Percentiles rank a stretch among this genome's conserved stretches.
phyloP scores from a whole-genome alignment of 2,113 vertebrate genomes.

The Apaloderma vittatum region DNA sequence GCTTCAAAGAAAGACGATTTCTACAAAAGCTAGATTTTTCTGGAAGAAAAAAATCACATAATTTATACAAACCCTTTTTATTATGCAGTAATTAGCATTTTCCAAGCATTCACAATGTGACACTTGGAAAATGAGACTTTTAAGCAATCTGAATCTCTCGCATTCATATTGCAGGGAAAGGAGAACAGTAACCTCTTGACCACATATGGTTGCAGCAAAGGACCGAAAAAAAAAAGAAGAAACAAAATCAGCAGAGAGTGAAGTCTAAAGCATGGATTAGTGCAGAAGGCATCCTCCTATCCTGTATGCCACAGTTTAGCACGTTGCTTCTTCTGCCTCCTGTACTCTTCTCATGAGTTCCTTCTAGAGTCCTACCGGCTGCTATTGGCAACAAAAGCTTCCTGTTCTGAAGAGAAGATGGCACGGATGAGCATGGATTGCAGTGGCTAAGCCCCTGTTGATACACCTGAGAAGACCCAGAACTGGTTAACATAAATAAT shows the following conservation, averaged over 20 bases:
- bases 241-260: neutral
- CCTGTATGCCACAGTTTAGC: neutral
- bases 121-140: neutral
- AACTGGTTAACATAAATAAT: neutral
- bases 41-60: neutral
- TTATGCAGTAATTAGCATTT: conserved; percentile 43
- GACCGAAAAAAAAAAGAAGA: neutral
- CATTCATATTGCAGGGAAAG: neutral
- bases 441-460: rapidly evolving
- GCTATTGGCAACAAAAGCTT: neutral
- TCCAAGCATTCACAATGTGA: neutral
- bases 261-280: neutral
- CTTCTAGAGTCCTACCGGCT: neutral
- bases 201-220: neutral
- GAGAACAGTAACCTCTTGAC: neutral
- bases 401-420: neutral
- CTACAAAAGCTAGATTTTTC: conserved; percentile 15
- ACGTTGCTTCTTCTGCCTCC: neutral
- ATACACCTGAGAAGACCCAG: neutral
- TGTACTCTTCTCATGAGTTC: neutral
- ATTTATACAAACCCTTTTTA: neutral
- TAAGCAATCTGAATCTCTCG: neutral
- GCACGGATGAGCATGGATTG: neutral
- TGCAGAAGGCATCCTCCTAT: neutral
- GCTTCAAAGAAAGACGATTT: neutral